Conservation (phyloP, 2,113 vertebrate species). For the Bettongia penicillata region DNA sequence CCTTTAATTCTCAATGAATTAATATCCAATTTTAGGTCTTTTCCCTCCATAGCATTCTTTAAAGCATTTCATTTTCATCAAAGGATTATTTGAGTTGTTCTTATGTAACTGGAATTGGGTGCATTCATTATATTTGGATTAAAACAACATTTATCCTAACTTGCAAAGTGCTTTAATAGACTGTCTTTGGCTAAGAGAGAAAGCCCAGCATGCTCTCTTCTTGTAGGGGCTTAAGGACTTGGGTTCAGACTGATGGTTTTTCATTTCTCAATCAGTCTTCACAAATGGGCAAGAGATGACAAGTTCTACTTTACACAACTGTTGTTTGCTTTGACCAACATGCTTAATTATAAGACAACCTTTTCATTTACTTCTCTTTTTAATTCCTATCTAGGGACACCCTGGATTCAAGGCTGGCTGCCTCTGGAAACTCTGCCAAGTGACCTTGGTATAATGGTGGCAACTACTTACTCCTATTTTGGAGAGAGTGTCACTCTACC, state of each 20-base stretch:
- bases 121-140: neutral
- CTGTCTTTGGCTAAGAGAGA: neutral
- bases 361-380: neutral
- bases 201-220: neutral
- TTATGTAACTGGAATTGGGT: slow-evolving; percentile 9
- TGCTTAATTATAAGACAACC: slow-evolving; percentile 9
- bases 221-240: neutral
- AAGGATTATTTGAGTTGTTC: slow-evolving; percentile 5
- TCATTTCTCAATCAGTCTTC: slow-evolving; percentile 5
- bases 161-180: slow-evolving; percentile 41
- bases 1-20: slow-evolving; percentile 23
- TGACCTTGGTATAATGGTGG: neutral
- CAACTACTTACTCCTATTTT: neutral
- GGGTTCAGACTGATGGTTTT: slow-evolving; percentile 8
- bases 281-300: slow-evolving; percentile 8
- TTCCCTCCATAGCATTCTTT: neutral
- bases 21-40: slow-evolving; percentile 12
- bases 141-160: slow-evolving; percentile 40
- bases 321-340: slow-evolving; percentile 2
- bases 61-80: neutral
- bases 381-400: neutral
- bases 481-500: neutral
- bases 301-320: neutral
- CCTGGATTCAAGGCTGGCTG: neutral
- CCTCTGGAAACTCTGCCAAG: neutral